These are phyloP conservation scores for Lepidurus couesii DNA, from an alignment of 1,140 invertebrate species.

Conservation along the genomic window DNA sequence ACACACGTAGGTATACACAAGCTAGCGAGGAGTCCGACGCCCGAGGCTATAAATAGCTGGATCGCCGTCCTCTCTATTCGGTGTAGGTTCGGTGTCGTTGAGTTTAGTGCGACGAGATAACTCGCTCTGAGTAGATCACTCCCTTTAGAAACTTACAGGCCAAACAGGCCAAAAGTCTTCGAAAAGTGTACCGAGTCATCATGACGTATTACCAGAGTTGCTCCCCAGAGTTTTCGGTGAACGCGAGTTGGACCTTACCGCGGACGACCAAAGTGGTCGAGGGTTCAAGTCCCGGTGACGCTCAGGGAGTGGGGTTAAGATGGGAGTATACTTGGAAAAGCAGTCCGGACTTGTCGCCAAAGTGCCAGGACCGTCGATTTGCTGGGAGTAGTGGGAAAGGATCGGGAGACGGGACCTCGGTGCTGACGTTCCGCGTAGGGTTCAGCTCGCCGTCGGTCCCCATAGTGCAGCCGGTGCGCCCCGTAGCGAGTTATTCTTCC, in stretches of 20 bases:
- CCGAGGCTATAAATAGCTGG: not conserved
- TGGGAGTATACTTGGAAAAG: slow-evolving; percentile 28
- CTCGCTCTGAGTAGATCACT: not conserved
- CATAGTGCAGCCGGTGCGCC: not conserved
- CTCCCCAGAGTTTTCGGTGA: slow-evolving; percentile 23
- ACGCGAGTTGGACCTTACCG: slow-evolving; percentile 25
- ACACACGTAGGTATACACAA: not conserved
- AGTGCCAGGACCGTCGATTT: not conserved
- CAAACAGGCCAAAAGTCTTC: not conserved
- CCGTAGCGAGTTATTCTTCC: slow-evolving; percentile 22
- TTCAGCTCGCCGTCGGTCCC: slow-evolving; percentile 24
- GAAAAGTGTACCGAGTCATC: not conserved
- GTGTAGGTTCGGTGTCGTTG: not conserved
- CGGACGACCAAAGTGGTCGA: not conserved
- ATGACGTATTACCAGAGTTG: not conserved
- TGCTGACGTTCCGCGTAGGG: not conserved
- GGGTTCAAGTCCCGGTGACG: not conserved
- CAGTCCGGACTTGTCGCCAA: slow-evolving; percentile 27
- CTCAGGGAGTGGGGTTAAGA: not conserved
- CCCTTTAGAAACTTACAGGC: not conserved
- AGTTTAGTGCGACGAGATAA: not conserved
- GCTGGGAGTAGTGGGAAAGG: no score
- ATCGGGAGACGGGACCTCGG: not conserved
- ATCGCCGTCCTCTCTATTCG: not conserved
- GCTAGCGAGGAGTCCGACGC: not conserved